Conservation (phyloP, 92 coral and sea anemone genomes). For the Ricordea florida region DNA sequence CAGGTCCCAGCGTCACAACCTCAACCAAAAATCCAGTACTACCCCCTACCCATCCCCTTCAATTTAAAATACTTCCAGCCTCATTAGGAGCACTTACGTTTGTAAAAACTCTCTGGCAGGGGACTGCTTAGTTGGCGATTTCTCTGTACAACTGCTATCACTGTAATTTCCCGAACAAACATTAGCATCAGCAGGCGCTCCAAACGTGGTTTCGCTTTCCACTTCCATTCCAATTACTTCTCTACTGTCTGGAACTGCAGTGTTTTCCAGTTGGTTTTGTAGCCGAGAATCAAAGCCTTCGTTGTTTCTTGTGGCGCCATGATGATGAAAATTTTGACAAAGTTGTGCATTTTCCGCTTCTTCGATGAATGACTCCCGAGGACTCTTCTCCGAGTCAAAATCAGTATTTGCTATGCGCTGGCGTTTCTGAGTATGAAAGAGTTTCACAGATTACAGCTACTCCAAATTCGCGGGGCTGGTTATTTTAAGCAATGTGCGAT, state of each 20-base stretch:
- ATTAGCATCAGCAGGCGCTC: not conserved
- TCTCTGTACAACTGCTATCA: not conserved
- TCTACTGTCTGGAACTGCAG: not conserved
- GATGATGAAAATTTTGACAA: not conserved
- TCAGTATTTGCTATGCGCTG: no score
- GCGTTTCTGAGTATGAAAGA: no score
- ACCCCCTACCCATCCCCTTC: no score
- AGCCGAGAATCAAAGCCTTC: not conserved
- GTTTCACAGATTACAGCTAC: no score
- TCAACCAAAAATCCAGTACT: no score
- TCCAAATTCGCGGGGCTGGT: no score
- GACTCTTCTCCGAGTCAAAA: no score
- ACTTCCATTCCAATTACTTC: slow-evolving; percentile 2
- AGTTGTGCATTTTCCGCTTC: not conserved
- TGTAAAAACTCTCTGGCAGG: slow-evolving; percentile 27
- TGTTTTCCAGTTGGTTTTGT: not conserved
- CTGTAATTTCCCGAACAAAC: slow-evolving; percentile 3
- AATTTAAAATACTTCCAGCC: no score
- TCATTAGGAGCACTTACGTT: slow-evolving; percentile 12
- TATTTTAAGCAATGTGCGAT: no score
- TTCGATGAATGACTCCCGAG: not conserved
- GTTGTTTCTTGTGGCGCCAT: not conserved
- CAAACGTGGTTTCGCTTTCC: slow-evolving; percentile 1
- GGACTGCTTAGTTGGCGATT: not conserved
- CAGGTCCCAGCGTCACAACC: no score